A percentile compares a stretch with the other conserved stretches of the same genome.
phyloP scores from a whole-genome alignment of 2,797 vertebrate genomes.

The Helicolenus hilgendorfi region DNA sequence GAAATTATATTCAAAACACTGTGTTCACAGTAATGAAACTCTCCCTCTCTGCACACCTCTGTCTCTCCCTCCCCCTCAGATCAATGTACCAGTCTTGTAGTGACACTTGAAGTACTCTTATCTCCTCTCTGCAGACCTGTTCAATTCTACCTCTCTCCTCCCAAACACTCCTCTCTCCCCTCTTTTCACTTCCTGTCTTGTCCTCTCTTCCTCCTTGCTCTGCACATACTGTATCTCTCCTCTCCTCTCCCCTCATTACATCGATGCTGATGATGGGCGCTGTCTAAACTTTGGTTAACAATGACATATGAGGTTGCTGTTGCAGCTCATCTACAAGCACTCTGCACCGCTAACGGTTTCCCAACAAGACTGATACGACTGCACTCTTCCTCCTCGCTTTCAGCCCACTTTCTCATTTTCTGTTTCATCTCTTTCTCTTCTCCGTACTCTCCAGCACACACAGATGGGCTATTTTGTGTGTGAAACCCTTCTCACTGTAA shows the following conservation, averaged over 20 bases:
- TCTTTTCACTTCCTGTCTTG: slow-evolving; percentile 4
- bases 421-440: background rate
- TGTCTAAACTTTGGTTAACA: slow-evolving; percentile 58
- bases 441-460: background rate
- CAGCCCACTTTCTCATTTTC: background rate
- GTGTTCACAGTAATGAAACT: slow-evolving; percentile 61
- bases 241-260: slow-evolving; percentile 20
- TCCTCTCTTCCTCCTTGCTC: slow-evolving; percentile 13
- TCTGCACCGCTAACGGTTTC: background rate
- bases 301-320: slow-evolving; percentile 36
- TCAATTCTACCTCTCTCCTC: slow-evolving; percentile 62
- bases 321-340: slow-evolving; percentile 35
- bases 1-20: slow-evolving; percentile 59
- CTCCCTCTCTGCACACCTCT: slow-evolving; percentile 31
- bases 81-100: slow-evolving; percentile 86
- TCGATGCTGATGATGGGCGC: slow-evolving; percentile 56
- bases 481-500: background rate
- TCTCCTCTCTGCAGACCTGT: slow-evolving; percentile 85
- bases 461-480: background rate
- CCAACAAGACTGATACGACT: background rate
- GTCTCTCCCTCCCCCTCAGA: slow-evolving; percentile 72
- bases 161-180: slow-evolving; percentile 1
- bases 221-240: slow-evolving; percentile 32
- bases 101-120: slow-evolving; percentile 87
- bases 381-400: background rate